A percentile compares a stretch with the other conserved stretches of the same genome.
Conservation (phyloP, 2,797 vertebrate genomes). For the Huso huso region DNA sequence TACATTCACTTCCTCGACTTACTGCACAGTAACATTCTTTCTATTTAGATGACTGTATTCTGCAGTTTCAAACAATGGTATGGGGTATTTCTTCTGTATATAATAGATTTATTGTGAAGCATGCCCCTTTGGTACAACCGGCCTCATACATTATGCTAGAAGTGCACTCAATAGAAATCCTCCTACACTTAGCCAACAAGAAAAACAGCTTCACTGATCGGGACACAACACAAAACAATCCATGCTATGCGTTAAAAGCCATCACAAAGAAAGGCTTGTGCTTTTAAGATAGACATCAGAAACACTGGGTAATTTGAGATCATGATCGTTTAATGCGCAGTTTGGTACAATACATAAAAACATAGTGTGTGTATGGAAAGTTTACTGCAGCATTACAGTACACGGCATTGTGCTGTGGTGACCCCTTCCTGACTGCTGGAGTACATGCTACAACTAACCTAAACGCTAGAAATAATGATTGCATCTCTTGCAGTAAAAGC, state of each 20-base stretch:
- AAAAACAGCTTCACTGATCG: slow-evolving; percentile 36
- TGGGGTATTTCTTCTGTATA: not conserved
- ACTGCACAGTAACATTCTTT: too few species aligned
- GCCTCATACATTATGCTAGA: slow-evolving; percentile 15
- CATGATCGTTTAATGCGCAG: slow-evolving; percentile 20
- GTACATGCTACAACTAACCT: too few species aligned
- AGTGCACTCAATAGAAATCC: slow-evolving; percentile 30
- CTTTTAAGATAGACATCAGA: slow-evolving; percentile 11
- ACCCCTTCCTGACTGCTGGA: too few species aligned
- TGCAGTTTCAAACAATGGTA: slow-evolving; percentile 4
- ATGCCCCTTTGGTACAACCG: not conserved
- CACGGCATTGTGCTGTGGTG: too few species aligned
- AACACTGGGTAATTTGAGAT: slow-evolving; percentile 32
- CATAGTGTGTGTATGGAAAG: too few species aligned
- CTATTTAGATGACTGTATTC: too few species aligned
- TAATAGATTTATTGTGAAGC: slow-evolving; percentile 24
- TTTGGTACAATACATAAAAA: slow-evolving; percentile 9
- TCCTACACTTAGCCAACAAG: slow-evolving; percentile 28
- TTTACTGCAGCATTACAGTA: too few species aligned
- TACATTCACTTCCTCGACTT: too few species aligned
- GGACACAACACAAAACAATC: slow-evolving; percentile 30
- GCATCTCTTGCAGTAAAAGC: too few species aligned
- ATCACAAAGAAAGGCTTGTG: not conserved
- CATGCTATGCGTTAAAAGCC: slow-evolving; percentile 32
- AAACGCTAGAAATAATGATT: too few species aligned